Conservation (phyloP, 2,113 vertebrate genomes). For the rat (Rattus norvegicus) region DNA sequence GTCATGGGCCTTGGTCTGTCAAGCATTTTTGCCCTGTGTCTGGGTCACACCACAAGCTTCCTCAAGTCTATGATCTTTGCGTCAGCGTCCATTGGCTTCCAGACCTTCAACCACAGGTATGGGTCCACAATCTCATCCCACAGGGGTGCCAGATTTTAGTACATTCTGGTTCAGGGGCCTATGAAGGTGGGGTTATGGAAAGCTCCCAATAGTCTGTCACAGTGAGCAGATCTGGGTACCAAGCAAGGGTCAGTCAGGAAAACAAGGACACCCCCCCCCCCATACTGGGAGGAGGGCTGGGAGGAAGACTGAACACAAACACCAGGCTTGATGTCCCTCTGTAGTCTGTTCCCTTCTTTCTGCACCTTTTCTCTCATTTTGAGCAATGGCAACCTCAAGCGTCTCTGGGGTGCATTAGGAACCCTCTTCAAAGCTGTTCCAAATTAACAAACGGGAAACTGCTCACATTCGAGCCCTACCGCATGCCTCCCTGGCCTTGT, state of each 20-base stretch:
- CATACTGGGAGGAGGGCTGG: neutral
- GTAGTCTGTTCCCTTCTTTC: too few relatives aligned
- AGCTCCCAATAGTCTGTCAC: neutral
- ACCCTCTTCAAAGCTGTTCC: fast-evolving
- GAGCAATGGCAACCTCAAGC: neutral
- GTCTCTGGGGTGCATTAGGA: fast-evolving
- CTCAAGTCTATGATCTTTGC: slow-evolving; percentile 92
- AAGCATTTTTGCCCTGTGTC: slow-evolving; percentile 92
- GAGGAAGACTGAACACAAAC: neutral
- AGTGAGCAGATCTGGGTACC: neutral
- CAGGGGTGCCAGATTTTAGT: neutral
- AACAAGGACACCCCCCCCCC: neutral
- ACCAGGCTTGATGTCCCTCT: neutral
- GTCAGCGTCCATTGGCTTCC: slow-evolving; percentile 92
- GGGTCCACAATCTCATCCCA: fast-evolving
- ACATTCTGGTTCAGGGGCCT: neutral
- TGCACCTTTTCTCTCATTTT: neutral
- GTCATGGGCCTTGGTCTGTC: slow-evolving; percentile 95
- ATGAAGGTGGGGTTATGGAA: neutral
- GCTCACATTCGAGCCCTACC: fast-evolving
- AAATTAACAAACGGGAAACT: too few relatives aligned
- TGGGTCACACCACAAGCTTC: slow-evolving; percentile 93
- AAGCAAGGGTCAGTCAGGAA: neutral
- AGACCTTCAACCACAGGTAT: slow-evolving; percentile 98
- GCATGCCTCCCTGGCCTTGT: fast-evolving